Conservation (phyloP, 2,797 vertebrate species). For the Cirrhinus mrigala region DNA sequence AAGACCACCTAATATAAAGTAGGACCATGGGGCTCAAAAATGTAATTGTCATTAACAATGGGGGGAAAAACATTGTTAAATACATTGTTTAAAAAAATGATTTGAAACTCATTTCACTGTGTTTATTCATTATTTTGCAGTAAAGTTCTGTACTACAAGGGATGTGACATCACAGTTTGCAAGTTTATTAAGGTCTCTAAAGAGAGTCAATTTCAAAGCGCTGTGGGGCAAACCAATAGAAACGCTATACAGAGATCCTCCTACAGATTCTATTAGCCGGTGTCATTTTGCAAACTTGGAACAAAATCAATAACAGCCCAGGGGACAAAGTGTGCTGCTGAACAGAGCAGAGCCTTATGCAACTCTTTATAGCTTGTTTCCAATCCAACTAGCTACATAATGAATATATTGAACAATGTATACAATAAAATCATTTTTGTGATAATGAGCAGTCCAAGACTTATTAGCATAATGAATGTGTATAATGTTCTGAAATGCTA, state of each 20-base stretch:
- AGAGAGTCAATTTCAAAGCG: constrained; percentile 28
- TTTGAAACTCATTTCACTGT: background rate
- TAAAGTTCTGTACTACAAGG: background rate
- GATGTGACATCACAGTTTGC: constrained; percentile 1
- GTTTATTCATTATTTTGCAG: background rate
- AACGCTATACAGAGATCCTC: constrained; percentile 19
- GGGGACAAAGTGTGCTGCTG: constrained; percentile 7
- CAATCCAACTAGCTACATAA: background rate
- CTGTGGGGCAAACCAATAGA: constrained; percentile 32
- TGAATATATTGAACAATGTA: background rate
- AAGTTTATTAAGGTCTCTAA: constrained; percentile 33
- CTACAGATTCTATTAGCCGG: constrained; percentile 36
- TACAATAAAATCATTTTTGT: background rate
- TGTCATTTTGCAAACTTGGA: constrained; percentile 34
- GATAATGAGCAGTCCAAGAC: background rate
- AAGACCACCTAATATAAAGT: no score
- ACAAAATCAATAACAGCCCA: constrained; percentile 16
- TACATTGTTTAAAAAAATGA: background rate
- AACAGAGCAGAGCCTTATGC: constrained; percentile 10
- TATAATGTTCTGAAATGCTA: background rate
- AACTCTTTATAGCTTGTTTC: background rate
- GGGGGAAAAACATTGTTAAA: no score
- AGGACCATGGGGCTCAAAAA: background rate
- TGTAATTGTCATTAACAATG: background rate
- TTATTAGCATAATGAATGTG: background rate